Conservation (phyloP, 2,113 vertebrate genomes). For the Coptodon bakossiorum region DNA sequence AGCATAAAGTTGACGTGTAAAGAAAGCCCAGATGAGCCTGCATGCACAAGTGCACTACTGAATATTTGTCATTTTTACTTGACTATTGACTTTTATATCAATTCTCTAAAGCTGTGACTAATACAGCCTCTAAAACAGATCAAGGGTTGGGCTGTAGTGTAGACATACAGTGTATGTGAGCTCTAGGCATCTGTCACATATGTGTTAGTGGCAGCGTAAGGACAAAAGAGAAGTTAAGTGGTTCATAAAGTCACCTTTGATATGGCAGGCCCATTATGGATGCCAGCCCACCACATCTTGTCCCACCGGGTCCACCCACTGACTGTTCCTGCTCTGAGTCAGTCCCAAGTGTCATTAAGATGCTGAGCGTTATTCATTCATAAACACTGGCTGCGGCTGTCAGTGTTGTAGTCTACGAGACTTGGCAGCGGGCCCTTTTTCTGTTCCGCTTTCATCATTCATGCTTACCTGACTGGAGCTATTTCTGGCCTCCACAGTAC, state of each 20-base stretch:
- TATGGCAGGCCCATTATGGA: not conserved
- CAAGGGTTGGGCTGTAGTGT: not conserved
- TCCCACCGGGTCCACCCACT: conserved; percentile 17
- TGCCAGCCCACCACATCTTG: not conserved
- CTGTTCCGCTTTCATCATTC: conserved; percentile 63
- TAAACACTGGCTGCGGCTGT: conserved; percentile 51
- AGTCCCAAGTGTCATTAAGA: conserved; percentile 37
- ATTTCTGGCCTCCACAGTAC: conserved; percentile 56
- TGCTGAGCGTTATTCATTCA: conserved; percentile 57
- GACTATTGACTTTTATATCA: not conserved
- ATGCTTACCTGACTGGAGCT: conserved; percentile 65
- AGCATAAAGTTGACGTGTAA: not conserved
- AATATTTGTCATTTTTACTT: not conserved
- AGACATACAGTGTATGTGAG: not conserved
- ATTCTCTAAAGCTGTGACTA: not conserved
- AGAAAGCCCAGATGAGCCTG: not conserved
- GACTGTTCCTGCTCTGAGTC: conserved; percentile 33
- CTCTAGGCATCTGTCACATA: not conserved
- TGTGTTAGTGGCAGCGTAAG: not conserved
- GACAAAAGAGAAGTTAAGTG: not conserved
- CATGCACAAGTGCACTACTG: not conserved
- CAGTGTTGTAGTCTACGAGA: conserved; percentile 50
- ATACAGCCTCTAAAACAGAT: not conserved
- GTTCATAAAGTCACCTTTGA: conserved; percentile 22
- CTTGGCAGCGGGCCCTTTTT: conserved; percentile 50